Evolutionary conservation across 2,888 invertebrate species (phyloP).

Genomic region (Polyommatus icarus): DNA sequence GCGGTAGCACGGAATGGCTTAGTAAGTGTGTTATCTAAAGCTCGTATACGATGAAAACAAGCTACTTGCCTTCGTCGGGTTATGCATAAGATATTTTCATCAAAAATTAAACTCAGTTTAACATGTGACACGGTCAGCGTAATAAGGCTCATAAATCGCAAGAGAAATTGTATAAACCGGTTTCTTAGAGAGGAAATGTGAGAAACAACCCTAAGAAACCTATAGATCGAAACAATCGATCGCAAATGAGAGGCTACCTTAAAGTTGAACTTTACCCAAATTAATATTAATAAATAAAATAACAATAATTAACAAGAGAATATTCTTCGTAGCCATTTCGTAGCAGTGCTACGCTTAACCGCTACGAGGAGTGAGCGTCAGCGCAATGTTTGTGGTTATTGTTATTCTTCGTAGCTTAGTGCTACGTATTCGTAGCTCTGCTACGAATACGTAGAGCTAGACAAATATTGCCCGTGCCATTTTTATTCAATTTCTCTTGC

Average conservation of each 20-base stretch:
- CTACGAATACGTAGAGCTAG: neutral
- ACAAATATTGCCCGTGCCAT: neutral
- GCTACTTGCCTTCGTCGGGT: neutral
- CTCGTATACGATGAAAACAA: neutral
- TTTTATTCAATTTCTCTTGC: neutral
- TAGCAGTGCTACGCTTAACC: neutral
- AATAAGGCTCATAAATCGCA: neutral
- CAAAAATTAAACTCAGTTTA: neutral
- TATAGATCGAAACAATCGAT: neutral
- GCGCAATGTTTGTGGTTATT: neutral
- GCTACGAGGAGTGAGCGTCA: neutral
- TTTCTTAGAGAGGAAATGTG: neutral
- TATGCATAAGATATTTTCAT: neutral
- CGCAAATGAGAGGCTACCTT: neutral
- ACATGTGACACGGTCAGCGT: neutral
- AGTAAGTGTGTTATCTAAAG: constrained; percentile 17
- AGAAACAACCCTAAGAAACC: too few relatives aligned
- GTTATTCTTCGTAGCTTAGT: neutral
- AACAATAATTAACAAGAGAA: neutral
- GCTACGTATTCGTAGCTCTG: neutral
- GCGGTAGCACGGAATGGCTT: constrained; percentile 12
- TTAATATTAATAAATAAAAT: too few relatives aligned
- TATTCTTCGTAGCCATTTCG: neutral
- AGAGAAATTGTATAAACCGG: neutral
- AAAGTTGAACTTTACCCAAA: too few relatives aligned